Conservation (phyloP, 2,888 invertebrate genomes). For the Cerceris ruficornis region DNA sequence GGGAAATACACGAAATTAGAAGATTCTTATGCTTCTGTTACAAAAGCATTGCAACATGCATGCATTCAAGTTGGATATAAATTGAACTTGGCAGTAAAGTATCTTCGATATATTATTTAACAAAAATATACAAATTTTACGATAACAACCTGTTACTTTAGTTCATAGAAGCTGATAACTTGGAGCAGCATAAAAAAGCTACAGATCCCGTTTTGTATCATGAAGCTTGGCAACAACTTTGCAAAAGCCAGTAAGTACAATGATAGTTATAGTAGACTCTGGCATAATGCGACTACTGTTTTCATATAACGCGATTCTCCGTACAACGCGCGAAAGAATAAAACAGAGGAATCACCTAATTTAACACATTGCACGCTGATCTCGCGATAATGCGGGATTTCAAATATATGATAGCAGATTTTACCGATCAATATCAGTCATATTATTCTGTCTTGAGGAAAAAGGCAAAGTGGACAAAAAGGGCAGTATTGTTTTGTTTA, state of each 20-base stretch:
- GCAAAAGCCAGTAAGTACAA: conserved; percentile 89
- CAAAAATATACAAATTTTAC: conserved; percentile 5
- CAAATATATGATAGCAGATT: too few species aligned
- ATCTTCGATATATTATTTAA: conserved; percentile 8
- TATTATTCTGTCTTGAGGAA: too few species aligned
- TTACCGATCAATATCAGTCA: too few species aligned
- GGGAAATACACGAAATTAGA: conserved; percentile 98
- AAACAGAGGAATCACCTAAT: too few species aligned
- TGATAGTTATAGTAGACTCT: background rate
- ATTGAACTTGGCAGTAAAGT: conserved; percentile 87
- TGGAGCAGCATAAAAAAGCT: conserved; percentile 89
- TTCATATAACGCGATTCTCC: too few species aligned
- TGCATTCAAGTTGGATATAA: conserved; percentile 92
- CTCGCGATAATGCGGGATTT: too few species aligned
- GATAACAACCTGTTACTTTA: conserved; percentile 72
- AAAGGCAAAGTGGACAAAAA: too few species aligned
- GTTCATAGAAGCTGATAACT: conserved; percentile 95
- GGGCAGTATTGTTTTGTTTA: too few species aligned
- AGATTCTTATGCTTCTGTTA: conserved; percentile 98
- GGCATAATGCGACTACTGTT: too few species aligned
- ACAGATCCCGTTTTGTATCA: conserved; percentile 93
- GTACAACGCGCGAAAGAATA: too few species aligned
- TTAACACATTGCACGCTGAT: too few species aligned
- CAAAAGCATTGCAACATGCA: conserved; percentile 97
- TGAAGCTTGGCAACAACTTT: conserved; percentile 96